Conservation (phyloP, 2,888 invertebrate genomes). For the Gasteruption jaculator region DNA sequence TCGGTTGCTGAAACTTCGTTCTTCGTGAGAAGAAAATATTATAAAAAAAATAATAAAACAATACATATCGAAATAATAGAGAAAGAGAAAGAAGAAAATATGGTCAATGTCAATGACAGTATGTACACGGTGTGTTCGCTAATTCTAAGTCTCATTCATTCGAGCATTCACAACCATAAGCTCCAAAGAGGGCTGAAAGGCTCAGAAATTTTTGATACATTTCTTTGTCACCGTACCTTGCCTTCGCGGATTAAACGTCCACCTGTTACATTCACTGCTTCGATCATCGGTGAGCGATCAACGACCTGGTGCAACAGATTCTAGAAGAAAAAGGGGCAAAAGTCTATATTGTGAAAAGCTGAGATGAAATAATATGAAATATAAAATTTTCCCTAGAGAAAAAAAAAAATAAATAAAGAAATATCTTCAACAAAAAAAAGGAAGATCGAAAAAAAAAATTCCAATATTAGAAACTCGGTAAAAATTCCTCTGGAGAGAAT, state of each 20-base stretch:
- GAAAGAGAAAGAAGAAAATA: too few species aligned
- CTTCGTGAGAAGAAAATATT: slow-evolving; percentile 24
- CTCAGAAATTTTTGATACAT: slow-evolving; percentile 42
- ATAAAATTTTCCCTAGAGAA: background rate
- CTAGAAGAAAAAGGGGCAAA: slow-evolving; percentile 64
- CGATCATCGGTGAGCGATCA: slow-evolving; percentile 90
- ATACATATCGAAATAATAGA: too few species aligned
- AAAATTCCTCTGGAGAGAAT: too few species aligned
- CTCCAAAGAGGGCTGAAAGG: too few species aligned
- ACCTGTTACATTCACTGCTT: slow-evolving; percentile 92
- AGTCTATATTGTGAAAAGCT: too few species aligned
- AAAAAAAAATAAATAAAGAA: background rate
- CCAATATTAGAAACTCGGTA: too few species aligned
- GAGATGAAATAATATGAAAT: background rate
- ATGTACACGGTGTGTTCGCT: slow-evolving; percentile 25
- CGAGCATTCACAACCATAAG: slow-evolving; percentile 40
- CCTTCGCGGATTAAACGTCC: slow-evolving; percentile 95
- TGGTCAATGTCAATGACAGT: too few species aligned
- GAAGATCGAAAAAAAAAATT: slow-evolving; percentile 2
- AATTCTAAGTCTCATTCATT: slow-evolving; percentile 33
- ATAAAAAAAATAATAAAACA: slow-evolving; percentile 9
- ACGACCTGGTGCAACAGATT: slow-evolving; percentile 88
- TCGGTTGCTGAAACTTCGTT: slow-evolving; percentile 34
- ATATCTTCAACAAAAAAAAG: background rate
- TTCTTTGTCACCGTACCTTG: slow-evolving; percentile 83